phyloP scores from a whole-genome alignment of 37 sponge, comb jelly and placozoan genomes.

The Corticium candelabrum region DNA sequence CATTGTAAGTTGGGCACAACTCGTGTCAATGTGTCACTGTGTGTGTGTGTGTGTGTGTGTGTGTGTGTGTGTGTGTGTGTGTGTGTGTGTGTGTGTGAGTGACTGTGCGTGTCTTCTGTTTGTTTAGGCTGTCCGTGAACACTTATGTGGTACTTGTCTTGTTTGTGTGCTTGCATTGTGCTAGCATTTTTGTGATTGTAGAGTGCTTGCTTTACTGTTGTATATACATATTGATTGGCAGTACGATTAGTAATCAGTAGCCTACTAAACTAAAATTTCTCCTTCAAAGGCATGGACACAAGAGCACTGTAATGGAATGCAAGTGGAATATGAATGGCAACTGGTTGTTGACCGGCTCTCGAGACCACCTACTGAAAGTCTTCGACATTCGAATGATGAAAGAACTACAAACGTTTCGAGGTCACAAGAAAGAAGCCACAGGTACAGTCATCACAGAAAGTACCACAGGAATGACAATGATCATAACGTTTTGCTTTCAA shows the following conservation, averaged over 20 bases:
- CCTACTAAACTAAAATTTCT: background rate
- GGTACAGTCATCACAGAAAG: slow-evolving; percentile 25
- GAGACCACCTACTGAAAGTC: slow-evolving; percentile 84
- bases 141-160: no score
- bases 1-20: slow-evolving; percentile 60
- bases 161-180: no score
- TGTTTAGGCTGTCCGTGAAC: no score
- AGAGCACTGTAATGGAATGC: slow-evolving; percentile 63
- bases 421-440: slow-evolving; percentile 90
- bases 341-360: slow-evolving; percentile 85
- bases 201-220: no score
- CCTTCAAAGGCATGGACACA: slow-evolving; percentile 74
- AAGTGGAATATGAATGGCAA: slow-evolving; percentile 93
- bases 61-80: background rate
- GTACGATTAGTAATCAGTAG: no score
- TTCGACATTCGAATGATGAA: slow-evolving; percentile 94
- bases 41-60: background rate
- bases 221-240: no score
- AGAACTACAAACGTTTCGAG: slow-evolving; percentile 71
- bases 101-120: no score
- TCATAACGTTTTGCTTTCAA: background rate
- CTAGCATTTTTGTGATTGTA: background rate
- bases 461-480: background rate
- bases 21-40: background rate
- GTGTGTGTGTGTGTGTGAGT: no score